Percentiles rank a stretch among this genome's conserved stretches.
These are phyloP conservation scores for Dendrolimus punctatus DNA, from an alignment of 1,140 invertebrate genomes.

Conservation along the genomic window DNA sequence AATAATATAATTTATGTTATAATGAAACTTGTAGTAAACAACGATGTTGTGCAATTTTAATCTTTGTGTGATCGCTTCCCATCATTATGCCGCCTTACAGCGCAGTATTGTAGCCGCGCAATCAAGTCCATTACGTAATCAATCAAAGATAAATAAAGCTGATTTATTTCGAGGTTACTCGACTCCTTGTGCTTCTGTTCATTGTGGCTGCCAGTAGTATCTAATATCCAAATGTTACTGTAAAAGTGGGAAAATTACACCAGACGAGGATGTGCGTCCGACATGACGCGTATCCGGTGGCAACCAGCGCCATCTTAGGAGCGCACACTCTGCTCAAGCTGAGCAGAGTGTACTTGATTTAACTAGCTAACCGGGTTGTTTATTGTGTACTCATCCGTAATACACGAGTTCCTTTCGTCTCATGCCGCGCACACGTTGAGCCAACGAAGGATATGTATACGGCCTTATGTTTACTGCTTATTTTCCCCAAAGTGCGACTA, in stretches of 20 bases:
- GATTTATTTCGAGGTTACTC: constrained; percentile 43
- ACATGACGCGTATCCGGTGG: constrained; percentile 54
- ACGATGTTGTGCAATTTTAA: background rate
- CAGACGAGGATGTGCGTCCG: constrained; percentile 57
- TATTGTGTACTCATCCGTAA: constrained; percentile 1
- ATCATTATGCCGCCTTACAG: constrained; percentile 7
- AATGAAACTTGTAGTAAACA: too few species aligned
- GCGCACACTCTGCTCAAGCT: constrained; percentile 9
- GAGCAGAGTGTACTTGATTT: constrained; percentile 19
- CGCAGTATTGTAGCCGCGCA: constrained; percentile 27
- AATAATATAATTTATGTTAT: too few species aligned
- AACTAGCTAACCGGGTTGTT: constrained; percentile 17
- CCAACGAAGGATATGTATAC: too few species aligned
- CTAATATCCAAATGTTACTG: constrained; percentile 17
- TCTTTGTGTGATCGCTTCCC: constrained; percentile 8
- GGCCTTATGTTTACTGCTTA: too few species aligned
- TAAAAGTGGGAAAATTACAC: constrained; percentile 52
- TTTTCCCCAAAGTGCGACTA: too few species aligned
- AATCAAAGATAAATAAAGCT: constrained; percentile 39
- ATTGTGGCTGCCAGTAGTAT: constrained; percentile 11
- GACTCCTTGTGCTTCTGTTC: constrained; percentile 25
- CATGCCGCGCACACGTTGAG: too few species aligned
- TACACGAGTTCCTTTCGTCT: too few species aligned
- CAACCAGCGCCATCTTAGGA: constrained; percentile 38
- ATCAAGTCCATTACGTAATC: constrained; percentile 49